phyloP scores from a whole-genome alignment of 2,797 vertebrate species.

The Molothrus ater region DNA sequence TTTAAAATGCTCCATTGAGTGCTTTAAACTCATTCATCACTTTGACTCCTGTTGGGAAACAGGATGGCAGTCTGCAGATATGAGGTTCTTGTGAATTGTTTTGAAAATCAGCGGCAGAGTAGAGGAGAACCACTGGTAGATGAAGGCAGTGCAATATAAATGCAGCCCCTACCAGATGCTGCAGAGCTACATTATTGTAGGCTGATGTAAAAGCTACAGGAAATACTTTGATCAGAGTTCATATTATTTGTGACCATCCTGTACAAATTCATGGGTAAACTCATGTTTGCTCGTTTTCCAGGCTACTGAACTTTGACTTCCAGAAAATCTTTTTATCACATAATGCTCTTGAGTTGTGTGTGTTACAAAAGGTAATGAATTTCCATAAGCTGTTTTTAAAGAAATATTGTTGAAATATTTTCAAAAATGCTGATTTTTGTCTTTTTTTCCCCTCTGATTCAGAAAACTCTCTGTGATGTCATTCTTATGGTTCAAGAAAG shows the following conservation, averaged over 20 bases:
- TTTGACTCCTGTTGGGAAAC: neutral
- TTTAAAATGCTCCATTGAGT: neutral
- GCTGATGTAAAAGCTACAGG: neutral
- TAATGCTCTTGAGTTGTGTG: neutral
- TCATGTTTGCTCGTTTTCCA: neutral
- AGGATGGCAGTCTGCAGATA: neutral
- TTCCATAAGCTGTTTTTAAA: neutral
- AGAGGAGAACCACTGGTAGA: neutral
- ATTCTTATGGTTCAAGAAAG: constrained; percentile 93
- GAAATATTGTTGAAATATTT: neutral
- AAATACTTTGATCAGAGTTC: neutral
- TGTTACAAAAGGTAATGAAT: neutral
- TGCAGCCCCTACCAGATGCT: neutral
- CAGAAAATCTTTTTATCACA: neutral
- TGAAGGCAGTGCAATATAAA: neutral
- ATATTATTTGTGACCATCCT: neutral
- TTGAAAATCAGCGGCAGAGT: neutral
- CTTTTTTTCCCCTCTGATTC: neutral
- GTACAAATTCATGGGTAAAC: neutral
- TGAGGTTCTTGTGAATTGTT: neutral
- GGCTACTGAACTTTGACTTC: neutral
- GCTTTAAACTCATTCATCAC: neutral
- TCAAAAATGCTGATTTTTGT: neutral
- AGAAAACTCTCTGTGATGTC: constrained; percentile 96
- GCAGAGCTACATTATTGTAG: neutral